phyloP scores from a whole-genome alignment of 2,113 vertebrate species.

The Octodon degus region DNA sequence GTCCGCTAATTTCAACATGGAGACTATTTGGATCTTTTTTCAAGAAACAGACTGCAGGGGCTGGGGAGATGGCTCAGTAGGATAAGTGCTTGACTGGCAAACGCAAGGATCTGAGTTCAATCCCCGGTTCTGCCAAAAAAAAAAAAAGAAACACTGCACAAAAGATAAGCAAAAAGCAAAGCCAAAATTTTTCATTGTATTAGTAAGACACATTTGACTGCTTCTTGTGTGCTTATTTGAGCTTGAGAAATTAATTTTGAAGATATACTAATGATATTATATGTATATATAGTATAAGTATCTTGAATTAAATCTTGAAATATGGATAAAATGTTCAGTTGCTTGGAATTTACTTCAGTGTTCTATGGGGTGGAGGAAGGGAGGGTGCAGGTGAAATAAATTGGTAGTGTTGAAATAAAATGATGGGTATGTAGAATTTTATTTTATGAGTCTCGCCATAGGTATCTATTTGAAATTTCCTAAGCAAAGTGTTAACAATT shows the following conservation, averaged over 20 bases:
- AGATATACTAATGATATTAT: neutral
- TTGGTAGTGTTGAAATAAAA: neutral
- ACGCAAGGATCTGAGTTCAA: no score
- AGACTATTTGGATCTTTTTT: neutral
- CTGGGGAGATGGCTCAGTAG: no score
- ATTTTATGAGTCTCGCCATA: neutral
- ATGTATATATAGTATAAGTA: neutral
- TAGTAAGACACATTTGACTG: slow-evolving; percentile 18
- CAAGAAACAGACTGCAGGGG: neutral
- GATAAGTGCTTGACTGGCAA: no score
- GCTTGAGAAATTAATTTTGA: slow-evolving; percentile 46
- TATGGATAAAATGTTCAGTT: neutral
- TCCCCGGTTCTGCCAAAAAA: no score
- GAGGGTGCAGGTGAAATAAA: neutral
- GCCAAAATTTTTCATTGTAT: neutral
- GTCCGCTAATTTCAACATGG: neutral
- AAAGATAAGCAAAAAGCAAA: slow-evolving; percentile 28
- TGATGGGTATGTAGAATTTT: neutral
- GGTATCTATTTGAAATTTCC: slow-evolving; percentile 8
- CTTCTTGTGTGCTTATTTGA: neutral
- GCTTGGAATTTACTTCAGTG: slow-evolving; percentile 9
- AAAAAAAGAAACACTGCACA: no score
- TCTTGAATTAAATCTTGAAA: neutral
- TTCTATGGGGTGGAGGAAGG: neutral
- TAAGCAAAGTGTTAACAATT: neutral